Conservation (phyloP, 2,888 invertebrate species). For the Drepanosiphum platanoidis region DNA sequence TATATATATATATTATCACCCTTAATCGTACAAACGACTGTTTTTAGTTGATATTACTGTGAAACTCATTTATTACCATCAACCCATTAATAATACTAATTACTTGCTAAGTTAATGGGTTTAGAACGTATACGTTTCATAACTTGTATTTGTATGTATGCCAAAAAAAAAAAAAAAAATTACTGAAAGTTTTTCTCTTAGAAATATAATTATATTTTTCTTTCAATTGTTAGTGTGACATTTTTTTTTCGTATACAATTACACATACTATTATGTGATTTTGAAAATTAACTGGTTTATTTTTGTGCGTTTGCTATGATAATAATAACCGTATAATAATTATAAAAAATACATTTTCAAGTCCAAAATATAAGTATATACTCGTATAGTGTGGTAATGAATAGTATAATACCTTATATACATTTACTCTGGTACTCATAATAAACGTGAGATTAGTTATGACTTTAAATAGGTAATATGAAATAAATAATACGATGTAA, state of each 20-base stretch:
- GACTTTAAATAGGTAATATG: neutral
- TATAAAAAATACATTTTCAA: neutral
- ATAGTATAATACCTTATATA: no score
- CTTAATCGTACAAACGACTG: neutral
- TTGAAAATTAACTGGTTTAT: neutral
- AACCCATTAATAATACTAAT: neutral
- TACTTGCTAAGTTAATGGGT: neutral
- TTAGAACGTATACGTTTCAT: neutral
- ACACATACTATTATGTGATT: no score
- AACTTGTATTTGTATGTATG: neutral
- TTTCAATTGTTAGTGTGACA: no score
- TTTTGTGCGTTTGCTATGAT: neutral
- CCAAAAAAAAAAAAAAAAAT: neutral
- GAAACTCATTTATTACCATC: constrained; percentile 8
- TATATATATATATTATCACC: no score
- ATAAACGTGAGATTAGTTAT: neutral
- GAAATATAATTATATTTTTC: no score
- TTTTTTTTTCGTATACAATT: no score
- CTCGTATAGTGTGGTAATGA: neutral
- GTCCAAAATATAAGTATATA: neutral
- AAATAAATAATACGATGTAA: neutral
- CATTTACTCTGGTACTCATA: no score
- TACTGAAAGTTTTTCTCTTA: neutral
- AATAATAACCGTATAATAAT: neutral
- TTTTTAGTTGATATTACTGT: constrained; percentile 11